phyloP scores from a whole-genome alignment of 2,888 invertebrate species.

The Limnephilus lunatus region DNA sequence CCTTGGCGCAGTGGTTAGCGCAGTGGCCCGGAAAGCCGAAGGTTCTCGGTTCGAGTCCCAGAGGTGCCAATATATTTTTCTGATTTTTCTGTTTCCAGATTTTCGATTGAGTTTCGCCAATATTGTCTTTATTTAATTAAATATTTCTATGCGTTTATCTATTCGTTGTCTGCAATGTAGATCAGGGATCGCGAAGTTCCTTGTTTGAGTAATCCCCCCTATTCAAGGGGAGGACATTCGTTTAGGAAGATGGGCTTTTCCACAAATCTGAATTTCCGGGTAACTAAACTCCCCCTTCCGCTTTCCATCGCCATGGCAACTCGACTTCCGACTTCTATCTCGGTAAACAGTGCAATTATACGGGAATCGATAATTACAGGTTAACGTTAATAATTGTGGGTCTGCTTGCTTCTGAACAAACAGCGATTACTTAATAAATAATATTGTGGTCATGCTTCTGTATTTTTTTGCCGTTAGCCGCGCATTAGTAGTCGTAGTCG shows the following conservation, averaged over 20 bases:
- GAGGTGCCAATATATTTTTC: no score
- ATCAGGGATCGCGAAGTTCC: neutral
- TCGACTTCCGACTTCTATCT: slow-evolving; percentile 17
- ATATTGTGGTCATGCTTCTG: neutral
- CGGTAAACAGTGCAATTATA: slow-evolving; percentile 57
- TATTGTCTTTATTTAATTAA: no score
- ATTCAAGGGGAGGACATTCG: neutral
- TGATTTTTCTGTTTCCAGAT: no score
- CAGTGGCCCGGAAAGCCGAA: no score
- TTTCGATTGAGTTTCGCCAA: no score
- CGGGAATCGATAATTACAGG: slow-evolving; percentile 55
- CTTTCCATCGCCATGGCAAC: slow-evolving; percentile 57
- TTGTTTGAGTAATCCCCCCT: neutral
- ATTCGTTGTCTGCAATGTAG: neutral
- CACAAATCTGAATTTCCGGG: slow-evolving; percentile 50
- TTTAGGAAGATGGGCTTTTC: slow-evolving; percentile 12
- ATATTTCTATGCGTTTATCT: no score
- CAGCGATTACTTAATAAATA: neutral
- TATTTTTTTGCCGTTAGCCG: neutral
- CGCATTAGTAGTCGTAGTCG: neutral
- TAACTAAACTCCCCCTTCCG: slow-evolving; percentile 49
- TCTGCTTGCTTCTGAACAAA: neutral
- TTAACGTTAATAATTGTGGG: slow-evolving; percentile 27
- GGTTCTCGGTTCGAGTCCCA: no score
- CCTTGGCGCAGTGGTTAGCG: no score